Base-by-base conservation (phyloP, 2,797 vertebrate species). In the Dipus sagitta region DNA sequence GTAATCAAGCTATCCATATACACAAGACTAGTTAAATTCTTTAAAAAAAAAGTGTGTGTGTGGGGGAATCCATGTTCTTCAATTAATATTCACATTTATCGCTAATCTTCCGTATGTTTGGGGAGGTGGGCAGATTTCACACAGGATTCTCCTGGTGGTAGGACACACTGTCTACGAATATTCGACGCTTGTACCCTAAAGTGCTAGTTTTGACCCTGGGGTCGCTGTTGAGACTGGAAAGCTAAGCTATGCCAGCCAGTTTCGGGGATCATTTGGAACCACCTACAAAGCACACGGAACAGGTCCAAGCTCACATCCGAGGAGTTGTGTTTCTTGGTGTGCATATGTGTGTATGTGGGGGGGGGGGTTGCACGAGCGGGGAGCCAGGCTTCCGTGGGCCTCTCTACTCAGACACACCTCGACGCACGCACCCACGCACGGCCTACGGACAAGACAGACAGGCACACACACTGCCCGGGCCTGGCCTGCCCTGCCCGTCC, bases 21-120 rank as follows among this genome's bases (percentile, higher is more conserved):
- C 23, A 91, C 4, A 90, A 60, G 42, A 9, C 30, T 75, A 38
- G 64, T 68, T 96, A 60, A 91, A 82, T 47, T 76, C 78, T 85
- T 60, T 67, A 90, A 20, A 92, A 54, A 38, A 38, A 38, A 38
- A 38, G 38, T 38, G 38, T 38, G 38, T 38, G 6, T 38, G 65
- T 75, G 58, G n/a, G n/a, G n/a, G 71, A 76, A 89, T 74, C 47
- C 68, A 24, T 30, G 52, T 77, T 81, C 47, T 78, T 74, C 47
- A 79, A 62, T 52, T 24, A 72, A 34, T 54, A 23, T 15, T 42
- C 68, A 84, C 81, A 85, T 32, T 77, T 83, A 34, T 76, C 75
- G 67, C 71, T 94, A 87, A 47, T 71, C 86, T 86, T 87, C 23
- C 30, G 0, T 21, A 75, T 65, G 65, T 58, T 81, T 30, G 20